phyloP scores from a whole-genome alignment of 2,113 vertebrate genomes.

The Engystomops pustulosus region DNA sequence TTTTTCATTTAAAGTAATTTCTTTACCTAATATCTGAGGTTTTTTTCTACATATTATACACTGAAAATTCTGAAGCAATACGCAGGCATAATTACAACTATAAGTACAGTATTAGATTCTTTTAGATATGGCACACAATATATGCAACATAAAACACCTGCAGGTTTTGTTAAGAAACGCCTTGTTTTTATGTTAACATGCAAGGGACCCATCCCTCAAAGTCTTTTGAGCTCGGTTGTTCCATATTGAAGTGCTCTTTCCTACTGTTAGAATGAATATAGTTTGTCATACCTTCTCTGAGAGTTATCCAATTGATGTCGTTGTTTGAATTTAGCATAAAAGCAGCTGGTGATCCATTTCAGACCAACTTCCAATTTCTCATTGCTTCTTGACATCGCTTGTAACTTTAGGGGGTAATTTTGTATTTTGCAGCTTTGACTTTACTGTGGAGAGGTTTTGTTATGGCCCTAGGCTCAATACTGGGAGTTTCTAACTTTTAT shows the following conservation, averaged over 20 bases:
- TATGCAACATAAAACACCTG: not conserved
- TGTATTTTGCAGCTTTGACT: constrained; percentile 40
- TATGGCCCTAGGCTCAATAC: constrained; percentile 43
- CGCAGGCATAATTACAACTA: no score
- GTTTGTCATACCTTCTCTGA: constrained; percentile 3
- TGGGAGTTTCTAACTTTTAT: constrained; percentile 37
- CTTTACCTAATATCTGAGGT: no score
- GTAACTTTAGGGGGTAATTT: constrained; percentile 34
- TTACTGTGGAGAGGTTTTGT: constrained; percentile 38
- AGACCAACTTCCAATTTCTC: not conserved
- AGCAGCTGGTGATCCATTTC: not conserved
- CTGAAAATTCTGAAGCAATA: no score
- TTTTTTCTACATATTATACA: no score
- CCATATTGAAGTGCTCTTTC: not conserved
- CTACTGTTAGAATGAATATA: not conserved
- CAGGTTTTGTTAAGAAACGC: not conserved
- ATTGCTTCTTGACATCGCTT: constrained; percentile 11
- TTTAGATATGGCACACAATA: not conserved
- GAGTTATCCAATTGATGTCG: not conserved
- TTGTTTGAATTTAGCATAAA: constrained; percentile 30
- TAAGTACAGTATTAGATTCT: no score
- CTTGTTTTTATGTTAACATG: not conserved
- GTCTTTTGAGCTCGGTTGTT: not conserved
- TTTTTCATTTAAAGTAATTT: no score
- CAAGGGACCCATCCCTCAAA: not conserved